These are phyloP conservation scores for Aplochiton taeniatus DNA, from an alignment of 2,797 vertebrate species.

Conservation along the genomic window DNA sequence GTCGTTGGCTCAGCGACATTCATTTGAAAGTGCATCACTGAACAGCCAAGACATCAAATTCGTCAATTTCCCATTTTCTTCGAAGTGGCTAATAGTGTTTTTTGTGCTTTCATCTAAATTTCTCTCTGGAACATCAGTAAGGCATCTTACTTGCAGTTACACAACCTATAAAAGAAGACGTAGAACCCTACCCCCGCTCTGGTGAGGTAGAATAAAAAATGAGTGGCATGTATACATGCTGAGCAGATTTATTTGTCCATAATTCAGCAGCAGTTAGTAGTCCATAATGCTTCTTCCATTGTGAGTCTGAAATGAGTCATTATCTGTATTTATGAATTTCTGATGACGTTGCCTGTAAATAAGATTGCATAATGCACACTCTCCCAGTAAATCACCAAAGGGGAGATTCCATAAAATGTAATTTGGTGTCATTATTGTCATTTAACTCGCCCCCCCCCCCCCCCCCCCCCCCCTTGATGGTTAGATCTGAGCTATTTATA, in stretches of 20 bases:
- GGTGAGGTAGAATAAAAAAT: constrained; percentile 33
- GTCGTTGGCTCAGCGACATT: constrained; percentile 33
- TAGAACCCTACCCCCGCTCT: constrained; percentile 21
- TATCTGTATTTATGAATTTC: constrained; percentile 66
- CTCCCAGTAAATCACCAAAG: constrained; percentile 39
- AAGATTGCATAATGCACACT: constrained; percentile 47
- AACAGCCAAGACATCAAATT: constrained; percentile 27
- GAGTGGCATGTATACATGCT: constrained; percentile 48
- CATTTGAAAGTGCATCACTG: constrained; percentile 31
- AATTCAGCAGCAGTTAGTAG: constrained; percentile 53
- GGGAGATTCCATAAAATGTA: constrained; percentile 40
- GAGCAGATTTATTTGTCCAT: constrained; percentile 48
- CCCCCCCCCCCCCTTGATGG: constrained; percentile 9
- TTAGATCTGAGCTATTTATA: constrained; percentile 6
- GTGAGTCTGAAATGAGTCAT: constrained; percentile 60
- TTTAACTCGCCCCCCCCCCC: constrained; percentile 8
- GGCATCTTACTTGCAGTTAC: constrained; percentile 35
- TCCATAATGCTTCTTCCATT: constrained; percentile 55
- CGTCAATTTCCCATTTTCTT: constrained; percentile 46
- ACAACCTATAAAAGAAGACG: constrained; percentile 19
- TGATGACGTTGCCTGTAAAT: constrained; percentile 47
- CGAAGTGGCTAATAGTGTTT: constrained; percentile 44
- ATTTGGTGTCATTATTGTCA: constrained; percentile 36
- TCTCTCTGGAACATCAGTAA: constrained; percentile 49
- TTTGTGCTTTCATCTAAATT: constrained; percentile 48